These are phyloP conservation scores for Eclectus roratus DNA, from an alignment of 2,113 vertebrate genomes.

Conservation along the genomic window DNA sequence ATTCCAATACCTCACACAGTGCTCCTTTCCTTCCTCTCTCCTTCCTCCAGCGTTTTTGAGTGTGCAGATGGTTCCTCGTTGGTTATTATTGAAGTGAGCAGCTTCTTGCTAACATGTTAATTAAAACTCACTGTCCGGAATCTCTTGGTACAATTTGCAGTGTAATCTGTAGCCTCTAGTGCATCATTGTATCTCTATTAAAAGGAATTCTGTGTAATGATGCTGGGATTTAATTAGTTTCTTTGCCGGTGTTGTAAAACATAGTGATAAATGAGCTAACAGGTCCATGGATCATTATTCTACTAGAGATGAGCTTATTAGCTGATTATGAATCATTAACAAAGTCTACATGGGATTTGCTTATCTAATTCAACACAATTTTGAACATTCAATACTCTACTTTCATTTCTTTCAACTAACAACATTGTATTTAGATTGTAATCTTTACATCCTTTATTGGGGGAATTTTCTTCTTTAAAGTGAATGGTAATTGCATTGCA, in stretches of 20 bases:
- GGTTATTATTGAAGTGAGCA: slow-evolving; percentile 81
- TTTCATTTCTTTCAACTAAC: slow-evolving; percentile 71
- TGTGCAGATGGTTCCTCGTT: slow-evolving; percentile 67
- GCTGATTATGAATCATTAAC: slow-evolving; percentile 93
- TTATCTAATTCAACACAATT: slow-evolving; percentile 83
- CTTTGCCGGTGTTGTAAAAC: slow-evolving; percentile 97
- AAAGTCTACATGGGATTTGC: slow-evolving; percentile 85
- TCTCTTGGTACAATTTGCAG: slow-evolving; percentile 91
- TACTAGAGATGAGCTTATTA: slow-evolving; percentile 91
- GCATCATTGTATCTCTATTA: slow-evolving; percentile 98
- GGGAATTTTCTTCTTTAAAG: background rate
- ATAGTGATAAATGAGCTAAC: slow-evolving; percentile 98
- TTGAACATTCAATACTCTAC: slow-evolving; percentile 79
- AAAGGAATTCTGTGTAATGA: slow-evolving; percentile 98
- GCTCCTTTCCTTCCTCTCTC: background rate
- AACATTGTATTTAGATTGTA: slow-evolving; percentile 67
- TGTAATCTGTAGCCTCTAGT: slow-evolving; percentile 90
- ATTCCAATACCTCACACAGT: background rate
- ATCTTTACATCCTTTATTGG: slow-evolving; percentile 54
- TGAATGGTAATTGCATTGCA: slow-evolving; percentile 45
- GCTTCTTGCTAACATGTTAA: slow-evolving; percentile 85
- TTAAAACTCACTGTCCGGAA: slow-evolving; percentile 88
- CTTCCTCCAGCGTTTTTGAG: background rate
- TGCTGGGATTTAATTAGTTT: slow-evolving; percentile 99
- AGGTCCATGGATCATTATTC: slow-evolving; percentile 96